These are phyloP conservation scores for Lepetodrilus schrolli DNA, from an alignment of 2,888 invertebrate species.

Conservation along the genomic window DNA sequence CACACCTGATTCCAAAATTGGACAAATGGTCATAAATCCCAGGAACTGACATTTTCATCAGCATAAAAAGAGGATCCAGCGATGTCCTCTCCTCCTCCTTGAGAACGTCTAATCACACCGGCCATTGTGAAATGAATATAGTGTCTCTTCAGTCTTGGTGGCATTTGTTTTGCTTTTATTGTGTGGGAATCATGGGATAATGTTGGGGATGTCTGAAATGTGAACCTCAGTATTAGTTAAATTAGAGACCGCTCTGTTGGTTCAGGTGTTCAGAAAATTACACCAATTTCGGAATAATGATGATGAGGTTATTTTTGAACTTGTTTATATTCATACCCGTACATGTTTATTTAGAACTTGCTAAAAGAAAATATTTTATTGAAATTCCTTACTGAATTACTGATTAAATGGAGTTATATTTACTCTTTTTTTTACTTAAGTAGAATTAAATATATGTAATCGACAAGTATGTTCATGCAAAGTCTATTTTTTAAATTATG, in stretches of 20 bases:
- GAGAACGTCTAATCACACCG: background rate
- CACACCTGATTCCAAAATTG: background rate
- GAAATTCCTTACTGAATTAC: too few relatives aligned
- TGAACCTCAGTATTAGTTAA: background rate
- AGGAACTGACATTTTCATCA: background rate
- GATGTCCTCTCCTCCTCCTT: background rate
- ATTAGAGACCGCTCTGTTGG: background rate
- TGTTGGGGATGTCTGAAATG: background rate
- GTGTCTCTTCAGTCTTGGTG: background rate
- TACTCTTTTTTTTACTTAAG: too few relatives aligned
- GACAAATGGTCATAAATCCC: background rate
- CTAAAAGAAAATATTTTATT: too few relatives aligned
- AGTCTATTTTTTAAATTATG: background rate
- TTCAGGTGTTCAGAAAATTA: background rate
- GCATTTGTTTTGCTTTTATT: background rate
- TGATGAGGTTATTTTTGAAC: too few relatives aligned
- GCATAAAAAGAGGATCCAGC: background rate
- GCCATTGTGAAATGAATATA: too few relatives aligned
- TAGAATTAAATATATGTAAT: too few relatives aligned
- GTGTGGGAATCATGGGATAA: background rate
- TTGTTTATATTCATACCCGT: too few relatives aligned
- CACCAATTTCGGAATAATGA: too few relatives aligned
- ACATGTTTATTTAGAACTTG: too few relatives aligned
- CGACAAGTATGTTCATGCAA: background rate
- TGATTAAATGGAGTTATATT: too few relatives aligned